Base-by-base conservation (phyloP, 2,113 vertebrate genomes). In the Trogon surrucura region DNA sequence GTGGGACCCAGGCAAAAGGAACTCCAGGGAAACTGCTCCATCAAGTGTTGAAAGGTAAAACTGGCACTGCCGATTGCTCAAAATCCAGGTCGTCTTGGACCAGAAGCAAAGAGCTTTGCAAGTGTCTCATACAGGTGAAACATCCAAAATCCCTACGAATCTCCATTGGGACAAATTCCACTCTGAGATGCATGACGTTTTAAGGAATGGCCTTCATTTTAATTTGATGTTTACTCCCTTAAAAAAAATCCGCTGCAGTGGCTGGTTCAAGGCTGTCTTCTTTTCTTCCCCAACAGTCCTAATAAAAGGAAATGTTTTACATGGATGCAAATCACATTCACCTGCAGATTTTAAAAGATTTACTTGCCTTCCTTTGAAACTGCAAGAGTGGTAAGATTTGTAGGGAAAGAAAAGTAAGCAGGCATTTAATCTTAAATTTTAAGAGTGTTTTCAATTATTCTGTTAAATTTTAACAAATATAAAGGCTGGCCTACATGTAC, bases 11-110 rank as follows among this genome's bases (percentile, higher is more conserved):
- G 64, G 32, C 47, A 53, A 58, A 57, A 25, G 0, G 53, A 90
- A 93, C 91, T 79, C 78, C 89, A 53, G 72, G 77, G 84, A 75
- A 96, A 96, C 70, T 96, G 93, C 96, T 97, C 97, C 94, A 96
- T 95, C 96, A 93, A 93, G 94, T 91, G 96, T 95, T 74, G 93
- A 74, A 96, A 96, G 88, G 88, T 87, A 88, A 96, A 94, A 95
- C 10, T 73, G 72, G 91, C 88, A 29, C 57, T 60, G 44, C 26
- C 48, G 51, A 26, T 60, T 0, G 0, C 19, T 60, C 8, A 61
- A 88, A 70, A 22, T 8, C 21, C 18, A 61, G 44, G 34, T 79
- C 47, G 45, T 36, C n/a, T 18, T 11, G 34, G 36, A 60, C 29
- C 30, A 23, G 47, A 7, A 32, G 45, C 22, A 48, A 82, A 51